Conservation (phyloP, 2,797 vertebrate genomes). For the Lacerta bilineata region DNA sequence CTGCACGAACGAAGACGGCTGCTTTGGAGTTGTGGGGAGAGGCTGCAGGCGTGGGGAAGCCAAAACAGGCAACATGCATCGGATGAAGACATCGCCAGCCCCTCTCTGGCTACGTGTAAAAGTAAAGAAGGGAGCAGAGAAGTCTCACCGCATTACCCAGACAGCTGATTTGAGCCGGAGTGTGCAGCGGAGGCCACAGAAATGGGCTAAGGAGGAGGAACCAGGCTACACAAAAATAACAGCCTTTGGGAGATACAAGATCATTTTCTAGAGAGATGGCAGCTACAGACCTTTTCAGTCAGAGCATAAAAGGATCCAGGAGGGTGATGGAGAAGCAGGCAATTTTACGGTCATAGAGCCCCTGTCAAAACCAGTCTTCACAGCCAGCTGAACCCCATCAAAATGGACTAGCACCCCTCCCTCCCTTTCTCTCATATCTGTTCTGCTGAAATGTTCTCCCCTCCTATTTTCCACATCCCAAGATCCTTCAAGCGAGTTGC, state of each 20-base stretch:
- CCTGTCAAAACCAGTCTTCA: not conserved
- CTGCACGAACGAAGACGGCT: too few relatives aligned
- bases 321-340: not conserved
- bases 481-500: not conserved
- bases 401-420: not conserved
- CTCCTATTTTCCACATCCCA: not conserved
- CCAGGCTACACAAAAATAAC: not conserved
- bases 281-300: not conserved
- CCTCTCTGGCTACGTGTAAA: too few relatives aligned
- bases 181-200: not conserved
- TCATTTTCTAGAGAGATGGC: not conserved
- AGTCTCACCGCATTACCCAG: too few relatives aligned
- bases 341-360: not conserved
- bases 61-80: too few relatives aligned
- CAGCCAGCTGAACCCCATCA: not conserved
- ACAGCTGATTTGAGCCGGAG: not conserved
- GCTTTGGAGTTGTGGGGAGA: too few relatives aligned
- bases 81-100: too few relatives aligned
- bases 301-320: not conserved
- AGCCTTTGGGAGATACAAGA: not conserved
- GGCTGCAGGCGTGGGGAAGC: too few relatives aligned
- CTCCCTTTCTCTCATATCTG: not conserved
- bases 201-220: constrained; percentile 1
- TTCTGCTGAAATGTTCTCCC: not conserved
- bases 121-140: not conserved